Conservation (phyloP, 2,113 vertebrate species). For the Lasiurus cinereus region DNA sequence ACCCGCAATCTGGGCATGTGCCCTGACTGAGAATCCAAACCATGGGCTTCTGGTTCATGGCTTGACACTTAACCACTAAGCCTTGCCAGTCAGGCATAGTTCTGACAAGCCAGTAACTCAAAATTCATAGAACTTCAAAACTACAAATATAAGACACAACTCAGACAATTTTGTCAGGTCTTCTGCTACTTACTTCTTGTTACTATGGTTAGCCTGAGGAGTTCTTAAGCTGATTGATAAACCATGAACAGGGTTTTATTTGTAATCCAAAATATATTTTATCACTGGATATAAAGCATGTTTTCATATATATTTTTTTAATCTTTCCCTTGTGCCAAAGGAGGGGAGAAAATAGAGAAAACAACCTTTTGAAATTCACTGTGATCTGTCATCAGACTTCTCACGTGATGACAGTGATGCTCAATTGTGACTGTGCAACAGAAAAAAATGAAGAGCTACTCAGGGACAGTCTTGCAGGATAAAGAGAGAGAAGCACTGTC, state of each 20-base stretch:
- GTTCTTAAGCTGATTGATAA: constrained; percentile 61
- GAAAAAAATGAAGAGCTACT: constrained; percentile 87
- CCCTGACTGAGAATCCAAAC: no score
- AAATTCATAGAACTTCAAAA: neutral
- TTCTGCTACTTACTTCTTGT: constrained; percentile 54
- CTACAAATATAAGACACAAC: neutral
- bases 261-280: constrained; percentile 64
- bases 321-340: constrained; percentile 80
- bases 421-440: constrained; percentile 85
- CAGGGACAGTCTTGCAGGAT: constrained; percentile 73
- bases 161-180: constrained; percentile 25
- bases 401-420: constrained; percentile 80
- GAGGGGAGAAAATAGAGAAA: constrained; percentile 33
- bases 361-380: constrained; percentile 81
- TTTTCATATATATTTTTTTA: constrained; percentile 83
- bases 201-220: constrained; percentile 57
- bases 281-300: constrained; percentile 51
- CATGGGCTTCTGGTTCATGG: no score
- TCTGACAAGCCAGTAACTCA: neutral
- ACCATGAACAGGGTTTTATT: constrained; percentile 26
- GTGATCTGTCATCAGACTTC: constrained; percentile 86
- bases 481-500: constrained; percentile 71
- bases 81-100: neutral
- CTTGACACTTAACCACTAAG: no score
- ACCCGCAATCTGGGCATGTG: no score